Evolutionary conservation across 2,888 invertebrate species (phyloP), one percentile per base, ranked within the genome.

Genomic region (Aquatica leii): DNA sequence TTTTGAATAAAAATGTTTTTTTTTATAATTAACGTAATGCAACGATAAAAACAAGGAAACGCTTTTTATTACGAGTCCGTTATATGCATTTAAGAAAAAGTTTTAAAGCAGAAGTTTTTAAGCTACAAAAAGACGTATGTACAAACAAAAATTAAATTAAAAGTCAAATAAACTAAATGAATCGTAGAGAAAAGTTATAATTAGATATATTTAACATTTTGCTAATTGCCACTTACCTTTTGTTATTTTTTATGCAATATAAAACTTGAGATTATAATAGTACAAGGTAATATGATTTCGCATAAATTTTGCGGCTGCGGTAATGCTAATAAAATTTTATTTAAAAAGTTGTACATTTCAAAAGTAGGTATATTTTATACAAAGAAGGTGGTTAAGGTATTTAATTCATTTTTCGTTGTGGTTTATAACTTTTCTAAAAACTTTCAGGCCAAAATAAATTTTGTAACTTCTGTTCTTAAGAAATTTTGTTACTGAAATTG

Each of bases 221-320:
- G 46, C 17, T 46, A 15, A 50, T 8, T 24, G 50, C 31, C 21
- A 50, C 46, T 46, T 18, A n/a, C n/a, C n/a, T 20, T 20, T 15
- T 15, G n/a, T 18, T 46, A 2, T 50, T 8, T n/a, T 8, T 17
- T 21, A 15, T 17, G 11, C 21, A 12, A 11, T 21, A n/a, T n/a
- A 18, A 50, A 50, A 8, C 11, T 50, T 17, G 24, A 18, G 20
- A 50, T 50, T 50, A 50, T 21, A 50, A 24, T 50, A 50, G 50
- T 18, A 20, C 6, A 18, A 9, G 50, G 11, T 17, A 50, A 50
- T 50, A 50, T n/a, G 50, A 50, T 21, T 50, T 50, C 3, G 11
- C 31, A n/a, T 50, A 50, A 50, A 5, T 50, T 50, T 20, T 50
- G 21, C 24, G 17, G 50, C 6, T 24, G 48, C 48, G 17, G 6